Base-by-base conservation (phyloP, 2,888 invertebrate genomes). In the Cheilosia urbana region DNA sequence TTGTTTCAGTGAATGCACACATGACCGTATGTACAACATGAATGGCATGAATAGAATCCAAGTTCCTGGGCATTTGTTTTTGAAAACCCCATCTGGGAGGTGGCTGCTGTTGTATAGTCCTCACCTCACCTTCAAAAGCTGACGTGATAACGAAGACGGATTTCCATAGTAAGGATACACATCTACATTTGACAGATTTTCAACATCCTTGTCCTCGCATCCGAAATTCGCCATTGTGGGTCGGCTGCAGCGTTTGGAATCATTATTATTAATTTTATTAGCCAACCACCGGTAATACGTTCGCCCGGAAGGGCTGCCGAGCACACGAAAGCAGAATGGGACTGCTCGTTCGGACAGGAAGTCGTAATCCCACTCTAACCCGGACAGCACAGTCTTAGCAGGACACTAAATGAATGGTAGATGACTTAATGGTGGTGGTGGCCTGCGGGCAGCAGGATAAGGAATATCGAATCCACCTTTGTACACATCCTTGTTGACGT, bases 231-330 rank as follows among this genome's bases (percentile, higher is more conserved):
- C 45, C 7, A 71, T 68, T 85, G 71, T 60, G 76, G 37, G 45
- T 45, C 60, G 80, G 80, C 66, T 78, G 73, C 69, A 85, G 66
- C 55, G 71, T 37, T 63, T 65, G 62, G 66, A 75, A 75, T 51
- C 40, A 58, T 75, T 85, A 80, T 85, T 85, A 80, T 85, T 76
- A 85, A 85, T 85, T 80, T 71, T 76, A 80, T 85, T 76, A 76
- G 71, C 49, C 71, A 72, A 63, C 84, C 75, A 84, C 79, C 60
- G 71, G 80, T 60, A 80, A 69, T 58, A 65, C 40, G 60, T 75
- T 42, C 69, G 60, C 11, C 65, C 75, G 76, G 65, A 76, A 71
- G 80, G 80, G 24, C 34, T 49, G 53, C 13, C 37, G 34, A 42
- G n/a, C 27, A 27, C n/a, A 45, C 11, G 34, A 42, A 19, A 15